These are phyloP conservation scores for Apis cerana DNA, from an alignment of 1,140 invertebrate species.

Conservation along the genomic window DNA sequence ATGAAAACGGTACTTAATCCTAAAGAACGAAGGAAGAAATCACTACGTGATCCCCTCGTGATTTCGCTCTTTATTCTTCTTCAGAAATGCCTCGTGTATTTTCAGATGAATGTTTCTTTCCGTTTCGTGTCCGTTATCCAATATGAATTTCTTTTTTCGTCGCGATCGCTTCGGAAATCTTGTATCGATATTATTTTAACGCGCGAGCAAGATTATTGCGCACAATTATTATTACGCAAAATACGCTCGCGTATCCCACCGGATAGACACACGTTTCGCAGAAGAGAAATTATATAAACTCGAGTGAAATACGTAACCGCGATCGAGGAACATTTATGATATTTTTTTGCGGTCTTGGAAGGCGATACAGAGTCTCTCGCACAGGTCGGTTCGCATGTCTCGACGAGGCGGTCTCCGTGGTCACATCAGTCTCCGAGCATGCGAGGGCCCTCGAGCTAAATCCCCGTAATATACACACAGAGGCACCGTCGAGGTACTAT, in stretches of 20 bases:
- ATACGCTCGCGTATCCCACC: too few species aligned
- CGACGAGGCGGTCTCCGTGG: conserved; percentile 80
- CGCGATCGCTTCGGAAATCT: conserved; percentile 1
- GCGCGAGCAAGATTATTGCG: neutral
- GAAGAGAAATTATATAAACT: conserved; percentile 24
- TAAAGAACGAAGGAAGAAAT: conserved; percentile 12
- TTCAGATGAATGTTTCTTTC: neutral
- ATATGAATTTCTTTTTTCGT: conserved; percentile 6
- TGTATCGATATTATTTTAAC: conserved; percentile 4
- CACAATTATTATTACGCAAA: neutral
- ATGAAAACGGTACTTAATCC: conserved; percentile 43
- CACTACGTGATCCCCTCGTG: conserved; percentile 3
- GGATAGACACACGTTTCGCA: neutral
- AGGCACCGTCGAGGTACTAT: conserved; percentile 71
- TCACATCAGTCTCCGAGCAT: conserved; percentile 81
- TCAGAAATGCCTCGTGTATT: neutral
- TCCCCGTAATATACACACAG: conserved; percentile 76
- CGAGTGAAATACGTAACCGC: neutral
- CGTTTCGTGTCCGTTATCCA: conserved; percentile 24
- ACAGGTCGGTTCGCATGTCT: conserved; percentile 76
- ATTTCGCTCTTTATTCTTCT: conserved; percentile 24
- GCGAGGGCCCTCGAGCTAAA: conserved; percentile 75
- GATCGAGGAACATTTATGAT: conserved; percentile 54
- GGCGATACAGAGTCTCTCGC: conserved; percentile 58
- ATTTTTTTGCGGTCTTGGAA: conserved; percentile 56